Evolutionary conservation across 1,140 invertebrate genomes (phyloP), one percentile per base, ranked within the genome.

Genomic region (Platyura marginata): DNA sequence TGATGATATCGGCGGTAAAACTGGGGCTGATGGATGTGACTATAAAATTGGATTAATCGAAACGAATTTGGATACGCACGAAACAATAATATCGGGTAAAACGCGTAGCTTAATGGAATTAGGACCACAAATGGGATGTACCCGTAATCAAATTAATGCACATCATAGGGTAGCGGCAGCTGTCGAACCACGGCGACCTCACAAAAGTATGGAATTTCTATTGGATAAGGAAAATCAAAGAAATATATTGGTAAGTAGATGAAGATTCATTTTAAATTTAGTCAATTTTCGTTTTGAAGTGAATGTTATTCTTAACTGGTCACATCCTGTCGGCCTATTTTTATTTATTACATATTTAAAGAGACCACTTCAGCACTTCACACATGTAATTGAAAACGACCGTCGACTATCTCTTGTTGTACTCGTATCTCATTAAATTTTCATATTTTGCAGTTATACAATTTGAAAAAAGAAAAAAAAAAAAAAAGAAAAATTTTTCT

Each of bases 121-220:
- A 49, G 81, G 74, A 51, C 71, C 71, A 48, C 49, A 69, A 56
- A 60, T 54, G 63, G 32, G 52, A 21, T 23, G 21, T 25, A 9
- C 2, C 3, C 5, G 13, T 10, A 19, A 42, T 33, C n/a, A 23
- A 29, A 4, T n/a, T 25, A 13, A 22, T 22, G 6, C 6, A 35
- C 21, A 29, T 11, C 21, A 44, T 38, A 23, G 22, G 15, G 41
- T 36, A 33, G 51, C 46, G 19, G 42, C 46, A 21, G 45, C 41
- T 21, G 45, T 40, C 25, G 46, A 45, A 4, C 51, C 54, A 46
- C 59, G 63, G 44, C 62, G 81, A 48, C 76, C 84, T 44, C 79
- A 83, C 68, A 87, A 87, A 66, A 86, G 81, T 65, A 89, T 91
- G 85, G 86, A 91, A 71, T 90, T 88, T 67, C 74, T 91, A 52